Evolutionary conservation across 2,113 vertebrate genomes (phyloP).

Genomic region (Passerina amoena): DNA sequence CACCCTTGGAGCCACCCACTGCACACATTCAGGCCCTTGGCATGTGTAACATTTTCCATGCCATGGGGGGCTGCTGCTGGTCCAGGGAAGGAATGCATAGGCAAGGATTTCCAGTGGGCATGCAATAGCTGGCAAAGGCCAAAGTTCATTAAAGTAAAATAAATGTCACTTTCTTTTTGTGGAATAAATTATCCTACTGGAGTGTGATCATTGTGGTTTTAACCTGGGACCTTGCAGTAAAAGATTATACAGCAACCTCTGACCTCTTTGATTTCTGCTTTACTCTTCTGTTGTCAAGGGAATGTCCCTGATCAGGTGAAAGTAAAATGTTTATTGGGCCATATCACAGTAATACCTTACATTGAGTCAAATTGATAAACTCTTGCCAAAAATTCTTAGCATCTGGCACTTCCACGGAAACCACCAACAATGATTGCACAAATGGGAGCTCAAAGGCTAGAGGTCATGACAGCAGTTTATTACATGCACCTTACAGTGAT

Average conservation of each 20-base stretch:
- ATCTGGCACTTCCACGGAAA: conserved; percentile 56
- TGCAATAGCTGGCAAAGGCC: conserved; percentile 29
- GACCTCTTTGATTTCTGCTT: conserved; percentile 74
- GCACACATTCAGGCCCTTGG: neutral
- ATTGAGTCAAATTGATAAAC: conserved; percentile 49
- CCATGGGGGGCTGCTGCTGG: neutral
- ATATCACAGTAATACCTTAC: conserved; percentile 49
- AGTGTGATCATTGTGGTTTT: conserved; percentile 73
- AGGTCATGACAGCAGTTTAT: conserved; percentile 74
- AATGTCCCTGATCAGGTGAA: conserved; percentile 43
- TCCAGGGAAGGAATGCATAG: neutral
- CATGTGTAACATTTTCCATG: neutral
- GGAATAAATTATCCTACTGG: conserved; percentile 46
- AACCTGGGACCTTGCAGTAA: conserved; percentile 67
- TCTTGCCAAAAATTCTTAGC: conserved; percentile 63
- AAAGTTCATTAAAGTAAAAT: conserved; percentile 67
- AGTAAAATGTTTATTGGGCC: conserved; percentile 54
- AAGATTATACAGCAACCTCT: conserved; percentile 67
- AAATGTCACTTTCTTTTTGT: conserved; percentile 50
- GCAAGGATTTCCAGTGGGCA: neutral
- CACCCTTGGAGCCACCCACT: neutral
- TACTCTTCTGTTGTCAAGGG: conserved; percentile 49
- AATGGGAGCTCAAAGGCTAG: conserved; percentile 55
- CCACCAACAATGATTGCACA: conserved; percentile 50
- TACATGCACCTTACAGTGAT: conserved; percentile 67